Base-by-base conservation (phyloP, 2,113 vertebrate genomes). In the Saguinus midas region DNA sequence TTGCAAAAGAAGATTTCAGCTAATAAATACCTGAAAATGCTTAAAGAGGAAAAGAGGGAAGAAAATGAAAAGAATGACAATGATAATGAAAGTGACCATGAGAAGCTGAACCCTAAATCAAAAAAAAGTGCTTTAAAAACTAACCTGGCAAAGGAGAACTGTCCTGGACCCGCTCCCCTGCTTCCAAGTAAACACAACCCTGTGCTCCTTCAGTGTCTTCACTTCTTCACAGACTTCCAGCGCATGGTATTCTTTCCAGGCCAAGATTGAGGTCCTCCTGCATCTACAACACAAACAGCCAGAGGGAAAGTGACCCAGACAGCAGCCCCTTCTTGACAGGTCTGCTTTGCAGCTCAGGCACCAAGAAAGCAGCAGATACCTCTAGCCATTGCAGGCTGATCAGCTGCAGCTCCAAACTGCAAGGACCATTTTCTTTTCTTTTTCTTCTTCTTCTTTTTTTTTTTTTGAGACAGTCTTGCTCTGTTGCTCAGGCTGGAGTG, bases 1-100 rank as follows among this genome's bases (percentile, higher is more conserved):
- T 98, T 99, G 80, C 99, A 99, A n/a, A 99, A 99, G 99, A 99
- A 99, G 99, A 99, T 99, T 96, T 97, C 99, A 96, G 99, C 99
- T 64, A 99, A 99, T 91, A 99, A 99, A 85, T 99, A 99, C 96
- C 97, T 99, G 43, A 99, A 99, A 92, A 99, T 99, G 97, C 98
- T 99, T 96, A 94, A 90, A 75, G 98, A 98, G 90, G 98, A 98
- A 90, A 98, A 98, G 98, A 98, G 98, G 72, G 89, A 40, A 45
- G 98, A 99, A 10, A 97, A 96, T 0, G 92, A 76, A 14, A 40
- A 75, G 73, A 25, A 75, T n/a, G 35, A 95, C 8, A 97, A 96
- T 0, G 55, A 95, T 64, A 5, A 64, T 68, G 90, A 97, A 37
- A 97, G 97, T 4, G 68, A 52, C 10, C 14, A 21, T 40, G 97